Percentiles rank a stretch among this genome's conserved stretches.
Conservation (phyloP, 2,113 vertebrate species). For the Pseudorhombus dupliciocellatus region DNA sequence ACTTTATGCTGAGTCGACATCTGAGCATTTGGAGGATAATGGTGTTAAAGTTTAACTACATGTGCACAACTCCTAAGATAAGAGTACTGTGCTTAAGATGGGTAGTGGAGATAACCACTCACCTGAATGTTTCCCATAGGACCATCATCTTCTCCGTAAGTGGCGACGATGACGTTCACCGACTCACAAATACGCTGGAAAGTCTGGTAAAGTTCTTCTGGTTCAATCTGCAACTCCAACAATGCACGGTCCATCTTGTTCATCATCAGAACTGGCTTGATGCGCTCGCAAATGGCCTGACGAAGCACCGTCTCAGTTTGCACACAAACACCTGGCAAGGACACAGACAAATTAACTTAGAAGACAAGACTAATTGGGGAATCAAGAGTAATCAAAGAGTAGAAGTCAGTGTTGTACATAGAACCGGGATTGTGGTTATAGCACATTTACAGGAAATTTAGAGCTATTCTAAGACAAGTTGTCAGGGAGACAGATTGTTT, state of each 20-base stretch:
- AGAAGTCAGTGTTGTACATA: background rate
- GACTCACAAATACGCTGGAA: conserved; percentile 98
- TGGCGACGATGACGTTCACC: conserved; percentile 94
- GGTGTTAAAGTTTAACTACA: no score
- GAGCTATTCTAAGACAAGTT: background rate
- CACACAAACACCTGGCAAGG: conserved; percentile 88
- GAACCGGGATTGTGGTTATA: background rate
- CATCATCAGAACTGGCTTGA: conserved; percentile 98
- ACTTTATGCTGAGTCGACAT: background rate
- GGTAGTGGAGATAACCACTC: conserved; percentile 15
- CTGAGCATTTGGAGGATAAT: background rate
- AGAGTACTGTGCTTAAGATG: background rate
- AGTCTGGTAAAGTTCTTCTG: conserved; percentile 93
- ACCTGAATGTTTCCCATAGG: conserved; percentile 97
- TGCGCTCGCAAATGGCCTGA: conserved; percentile 93
- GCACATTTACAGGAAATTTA: background rate
- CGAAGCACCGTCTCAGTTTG: conserved; percentile 97
- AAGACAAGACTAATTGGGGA: background rate
- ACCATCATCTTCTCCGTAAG: conserved; percentile 92
- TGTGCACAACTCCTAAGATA: background rate
- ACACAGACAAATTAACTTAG: background rate
- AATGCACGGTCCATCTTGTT: conserved; percentile 98
- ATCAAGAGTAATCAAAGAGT: background rate
- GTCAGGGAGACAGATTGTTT: no score
- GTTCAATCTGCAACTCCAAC: conserved; percentile 92